Conservation (phyloP, 1,140 invertebrate genomes). For the Lethocerus indicus region DNA sequence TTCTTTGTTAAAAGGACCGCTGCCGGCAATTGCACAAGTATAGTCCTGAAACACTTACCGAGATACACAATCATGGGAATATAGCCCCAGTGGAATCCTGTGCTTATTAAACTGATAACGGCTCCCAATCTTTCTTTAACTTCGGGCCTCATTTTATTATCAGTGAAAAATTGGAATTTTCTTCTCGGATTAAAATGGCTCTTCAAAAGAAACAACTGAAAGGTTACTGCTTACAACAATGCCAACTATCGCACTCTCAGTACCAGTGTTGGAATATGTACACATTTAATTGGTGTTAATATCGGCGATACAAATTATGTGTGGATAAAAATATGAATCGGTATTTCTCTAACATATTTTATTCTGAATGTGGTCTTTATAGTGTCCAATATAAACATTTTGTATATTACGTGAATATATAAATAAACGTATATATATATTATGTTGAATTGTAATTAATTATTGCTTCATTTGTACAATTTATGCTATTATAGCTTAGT, state of each 20-base stretch:
- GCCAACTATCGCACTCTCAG: too few species aligned
- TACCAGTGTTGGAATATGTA: neutral
- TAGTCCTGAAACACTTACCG: constrained; percentile 1
- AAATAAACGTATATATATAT: too few species aligned
- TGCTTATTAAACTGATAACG: constrained; percentile 1
- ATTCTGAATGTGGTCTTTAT: too few species aligned
- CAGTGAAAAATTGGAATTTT: neutral
- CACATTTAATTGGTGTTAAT: neutral
- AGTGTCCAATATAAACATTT: too few species aligned
- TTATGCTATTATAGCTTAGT: neutral
- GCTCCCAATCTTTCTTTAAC: neutral
- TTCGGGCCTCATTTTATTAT: neutral
- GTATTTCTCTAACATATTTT: too few species aligned
- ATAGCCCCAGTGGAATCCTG: constrained; percentile 6
- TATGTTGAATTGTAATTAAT: neutral
- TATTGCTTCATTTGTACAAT: neutral
- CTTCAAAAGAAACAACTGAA: neutral
- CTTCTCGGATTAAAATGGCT: neutral
- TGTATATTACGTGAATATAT: too few species aligned
- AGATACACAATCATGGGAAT: constrained; percentile 9
- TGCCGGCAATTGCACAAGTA: neutral
- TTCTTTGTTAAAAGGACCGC: neutral
- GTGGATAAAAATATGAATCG: neutral
- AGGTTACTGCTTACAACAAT: too few species aligned
- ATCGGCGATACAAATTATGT: neutral